Percentiles rank a stretch among this genome's conserved stretches.
phyloP scores from a whole-genome alignment of 2,797 vertebrate genomes.

The Tragelaphus oryx region DNA sequence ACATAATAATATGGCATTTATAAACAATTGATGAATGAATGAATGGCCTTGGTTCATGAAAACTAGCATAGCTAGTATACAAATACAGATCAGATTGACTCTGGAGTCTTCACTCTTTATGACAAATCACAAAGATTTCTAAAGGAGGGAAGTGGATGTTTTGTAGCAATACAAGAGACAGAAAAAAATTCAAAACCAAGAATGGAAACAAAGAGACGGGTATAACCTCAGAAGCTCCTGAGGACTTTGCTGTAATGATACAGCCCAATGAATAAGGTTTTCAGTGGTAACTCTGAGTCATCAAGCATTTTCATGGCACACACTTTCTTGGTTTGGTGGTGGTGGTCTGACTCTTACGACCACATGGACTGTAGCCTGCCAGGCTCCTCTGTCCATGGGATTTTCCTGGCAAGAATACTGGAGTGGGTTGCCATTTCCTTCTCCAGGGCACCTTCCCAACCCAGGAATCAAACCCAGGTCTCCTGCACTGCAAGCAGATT shows the following conservation, averaged over 20 bases:
- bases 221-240: background rate
- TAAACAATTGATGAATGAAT: background rate
- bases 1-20: background rate
- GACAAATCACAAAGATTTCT: background rate
- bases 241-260: background rate
- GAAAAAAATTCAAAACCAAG: background rate
- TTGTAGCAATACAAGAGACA: background rate
- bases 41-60: background rate
- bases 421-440: background rate
- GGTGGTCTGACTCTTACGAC: background rate
- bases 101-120: background rate
- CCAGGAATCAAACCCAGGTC: background rate
- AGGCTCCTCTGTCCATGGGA: background rate
- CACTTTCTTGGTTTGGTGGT: background rate
- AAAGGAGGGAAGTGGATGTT: background rate
- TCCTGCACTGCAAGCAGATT: background rate
- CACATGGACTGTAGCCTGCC: background rate
- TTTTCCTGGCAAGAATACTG: background rate
- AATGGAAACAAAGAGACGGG: background rate
- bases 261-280: background rate
- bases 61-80: background rate
- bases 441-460: background rate
- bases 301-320: background rate
- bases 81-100: background rate
- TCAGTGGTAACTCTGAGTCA: background rate